Evolutionary conservation across 2,888 invertebrate genomes (phyloP).

Genomic region (Heliconius cydno): DNA sequence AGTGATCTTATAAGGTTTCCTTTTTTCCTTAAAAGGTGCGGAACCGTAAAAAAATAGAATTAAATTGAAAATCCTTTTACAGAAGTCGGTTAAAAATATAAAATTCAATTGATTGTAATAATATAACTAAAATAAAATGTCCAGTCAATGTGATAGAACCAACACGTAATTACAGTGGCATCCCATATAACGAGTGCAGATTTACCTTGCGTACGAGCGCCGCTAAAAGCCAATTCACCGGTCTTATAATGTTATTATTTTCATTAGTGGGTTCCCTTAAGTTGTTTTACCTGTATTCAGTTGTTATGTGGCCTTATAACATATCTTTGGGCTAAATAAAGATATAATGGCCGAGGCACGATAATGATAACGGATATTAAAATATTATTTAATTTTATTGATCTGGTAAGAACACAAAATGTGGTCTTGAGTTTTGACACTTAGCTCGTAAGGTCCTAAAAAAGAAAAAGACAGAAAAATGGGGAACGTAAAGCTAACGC

Average conservation of each 20-base stretch:
- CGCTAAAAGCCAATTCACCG: slow-evolving; percentile 28
- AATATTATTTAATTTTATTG: not conserved
- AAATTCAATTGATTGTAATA: not conserved
- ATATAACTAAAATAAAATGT: not conserved
- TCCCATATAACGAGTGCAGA: slow-evolving; percentile 33
- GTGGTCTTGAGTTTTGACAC: too few relatives aligned
- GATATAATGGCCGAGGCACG: not conserved
- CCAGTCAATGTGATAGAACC: slow-evolving; percentile 25
- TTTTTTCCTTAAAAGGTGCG: too few relatives aligned
- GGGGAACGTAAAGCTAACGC: too few relatives aligned
- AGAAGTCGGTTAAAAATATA: not conserved
- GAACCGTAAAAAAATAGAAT: too few relatives aligned
- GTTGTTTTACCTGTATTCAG: slow-evolving; percentile 33
- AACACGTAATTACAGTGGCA: slow-evolving; percentile 32
- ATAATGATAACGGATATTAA: not conserved
- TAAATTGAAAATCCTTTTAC: too few relatives aligned
- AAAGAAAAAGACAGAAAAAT: too few relatives aligned
- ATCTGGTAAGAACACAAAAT: too few relatives aligned
- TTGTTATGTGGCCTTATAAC: not conserved
- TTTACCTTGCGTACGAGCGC: slow-evolving; percentile 24
- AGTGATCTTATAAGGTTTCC: too few relatives aligned
- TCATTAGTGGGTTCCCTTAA: slow-evolving; percentile 20
- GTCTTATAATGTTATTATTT: slow-evolving; percentile 36
- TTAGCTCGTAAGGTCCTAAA: too few relatives aligned
- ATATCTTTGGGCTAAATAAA: slow-evolving; percentile 9